Base-by-base conservation (phyloP, 2,888 invertebrate species). In the Toxonevra muliebris region DNA sequence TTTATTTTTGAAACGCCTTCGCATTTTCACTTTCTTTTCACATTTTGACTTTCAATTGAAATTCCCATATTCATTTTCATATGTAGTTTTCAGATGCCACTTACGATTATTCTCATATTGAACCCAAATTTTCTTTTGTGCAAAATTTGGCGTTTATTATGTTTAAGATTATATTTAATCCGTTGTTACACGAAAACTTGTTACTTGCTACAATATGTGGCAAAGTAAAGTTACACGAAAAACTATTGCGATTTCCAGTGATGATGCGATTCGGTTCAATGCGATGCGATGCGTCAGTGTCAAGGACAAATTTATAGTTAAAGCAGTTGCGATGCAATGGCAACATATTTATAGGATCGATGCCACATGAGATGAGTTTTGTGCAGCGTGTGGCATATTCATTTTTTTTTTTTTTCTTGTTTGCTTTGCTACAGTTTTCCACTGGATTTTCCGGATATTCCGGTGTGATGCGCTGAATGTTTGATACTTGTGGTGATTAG, bases 231-330 rank as follows among this genome's bases (percentile, higher is more conserved):
- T 13, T 20, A 43, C 55, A 63, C 15, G 8, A 19, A 30, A 40
- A 15, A 30, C 0, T 20, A 1, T 1, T 11, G 13, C 40, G 12
- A n/a, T 19, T 41, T 13, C 40, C 54, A 19, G 9, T 42, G 19
- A 45, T 42, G n/a, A 55, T 67, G 62, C 73, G 68, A 68, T 30
- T 30, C 30, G 30, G 30, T 30, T 30, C 30, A 30, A 30, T 30
- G 30, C 30, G 30, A 30, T 30, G 30, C 70, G 72, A 71, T 70
- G 71, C 70, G 61, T 71, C 76, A 81, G 79, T 81, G 82, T 84
- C 84, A 83, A 84, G 83, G 83, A 83, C 82, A 84, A 80, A 77
- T 80, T 76, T 74, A 77, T 78, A 78, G 82, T 83, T 84, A 83
- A 81, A 79, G 77, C 76, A 74, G 76, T 76, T 74, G 75, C 69